These are phyloP conservation scores for Petroica traversi DNA, from an alignment of 2,113 vertebrate genomes.

Conservation along the genomic window DNA sequence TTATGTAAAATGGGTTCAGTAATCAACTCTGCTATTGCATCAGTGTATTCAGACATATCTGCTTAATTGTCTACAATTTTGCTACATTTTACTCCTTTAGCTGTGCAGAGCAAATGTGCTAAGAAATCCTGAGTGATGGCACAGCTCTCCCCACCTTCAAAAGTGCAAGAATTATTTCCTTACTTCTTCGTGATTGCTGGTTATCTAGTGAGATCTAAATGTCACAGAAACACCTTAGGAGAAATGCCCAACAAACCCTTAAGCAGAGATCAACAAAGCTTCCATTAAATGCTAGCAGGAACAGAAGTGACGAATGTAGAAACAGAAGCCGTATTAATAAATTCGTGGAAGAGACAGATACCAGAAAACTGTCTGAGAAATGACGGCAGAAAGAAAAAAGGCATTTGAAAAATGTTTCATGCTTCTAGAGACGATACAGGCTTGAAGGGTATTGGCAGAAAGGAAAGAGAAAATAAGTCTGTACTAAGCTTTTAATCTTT, in stretches of 20 bases:
- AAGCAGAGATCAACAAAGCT: neutral
- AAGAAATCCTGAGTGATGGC: neutral
- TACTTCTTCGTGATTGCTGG: neutral
- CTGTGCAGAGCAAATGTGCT: neutral
- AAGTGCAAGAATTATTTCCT: neutral
- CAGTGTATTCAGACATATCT: neutral
- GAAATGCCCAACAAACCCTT: neutral
- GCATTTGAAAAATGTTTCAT: neutral
- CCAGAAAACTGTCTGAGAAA: neutral
- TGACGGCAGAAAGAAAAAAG: neutral
- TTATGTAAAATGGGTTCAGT: neutral
- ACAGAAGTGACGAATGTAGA: neutral
- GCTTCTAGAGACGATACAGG: neutral
- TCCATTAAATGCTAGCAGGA: neutral
- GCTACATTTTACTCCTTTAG: neutral
- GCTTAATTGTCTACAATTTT: neutral
- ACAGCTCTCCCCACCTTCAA: neutral
- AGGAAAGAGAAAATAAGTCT: slow-evolving; percentile 37
- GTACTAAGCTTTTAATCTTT: slow-evolving; percentile 54
- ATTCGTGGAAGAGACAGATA: neutral
- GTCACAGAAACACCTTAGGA: neutral
- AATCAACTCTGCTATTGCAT: neutral
- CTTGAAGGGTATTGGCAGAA: slow-evolving; percentile 15
- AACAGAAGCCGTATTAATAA: neutral
- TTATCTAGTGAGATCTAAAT: neutral